These are phyloP conservation scores for Eulemur rufifrons DNA, from an alignment of 2,113 vertebrate genomes.

Conservation along the genomic window DNA sequence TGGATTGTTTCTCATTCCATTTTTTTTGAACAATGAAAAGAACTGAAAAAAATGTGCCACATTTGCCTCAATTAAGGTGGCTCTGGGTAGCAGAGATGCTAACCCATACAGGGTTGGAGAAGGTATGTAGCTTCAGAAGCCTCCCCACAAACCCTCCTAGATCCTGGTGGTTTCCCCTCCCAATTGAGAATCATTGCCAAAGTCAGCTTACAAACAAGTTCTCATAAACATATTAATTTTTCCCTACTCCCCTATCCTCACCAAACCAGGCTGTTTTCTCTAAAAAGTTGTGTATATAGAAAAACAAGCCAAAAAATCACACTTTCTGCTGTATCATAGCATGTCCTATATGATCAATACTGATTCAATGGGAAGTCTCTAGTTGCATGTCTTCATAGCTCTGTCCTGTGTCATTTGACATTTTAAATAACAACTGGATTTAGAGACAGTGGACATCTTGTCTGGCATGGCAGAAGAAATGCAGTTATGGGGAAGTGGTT, in stretches of 20 bases:
- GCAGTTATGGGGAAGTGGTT: neutral
- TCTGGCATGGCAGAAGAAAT: conserved; percentile 32
- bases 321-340: neutral
- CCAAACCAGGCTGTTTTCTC: neutral
- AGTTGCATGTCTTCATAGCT: neutral
- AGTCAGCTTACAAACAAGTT: conserved; percentile 12
- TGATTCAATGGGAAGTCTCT: neutral
- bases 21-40: neutral
- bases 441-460: neutral
- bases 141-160: neutral
- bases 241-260: neutral
- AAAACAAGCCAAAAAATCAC: neutral
- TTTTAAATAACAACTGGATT: conserved; percentile 45
- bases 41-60: neutral
- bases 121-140: neutral
- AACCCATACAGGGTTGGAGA: neutral
- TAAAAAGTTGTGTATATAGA: neutral
- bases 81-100: neutral
- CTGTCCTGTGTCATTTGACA: conserved; percentile 7
- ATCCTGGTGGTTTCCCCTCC: neutral
- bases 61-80: neutral
- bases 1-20: neutral
- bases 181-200: neutral
- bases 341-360: neutral
- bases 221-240: neutral